Evolutionary conservation across 2,888 invertebrate species (phyloP).

Genomic region (Formica aserva): DNA sequence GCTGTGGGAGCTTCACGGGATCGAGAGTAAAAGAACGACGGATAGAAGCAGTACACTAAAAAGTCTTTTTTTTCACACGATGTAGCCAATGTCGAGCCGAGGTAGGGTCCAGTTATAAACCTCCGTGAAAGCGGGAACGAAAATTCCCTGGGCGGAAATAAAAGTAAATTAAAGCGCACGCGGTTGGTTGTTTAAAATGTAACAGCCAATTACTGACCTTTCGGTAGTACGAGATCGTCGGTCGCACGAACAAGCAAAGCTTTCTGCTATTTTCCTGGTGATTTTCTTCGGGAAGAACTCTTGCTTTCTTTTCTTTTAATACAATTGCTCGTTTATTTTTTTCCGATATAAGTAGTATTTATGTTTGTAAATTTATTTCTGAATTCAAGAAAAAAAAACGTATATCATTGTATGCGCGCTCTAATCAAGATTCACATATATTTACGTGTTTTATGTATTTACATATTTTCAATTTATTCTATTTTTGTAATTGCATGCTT

Average conservation of each 20-base stretch:
- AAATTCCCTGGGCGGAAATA: slow-evolving; percentile 80
- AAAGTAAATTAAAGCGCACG: slow-evolving; percentile 81
- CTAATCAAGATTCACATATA: slow-evolving; percentile 8
- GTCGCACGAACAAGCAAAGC: slow-evolving; percentile 65
- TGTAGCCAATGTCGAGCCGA: slow-evolving; percentile 53
- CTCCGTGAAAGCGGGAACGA: slow-evolving; percentile 68
- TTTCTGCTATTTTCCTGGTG: slow-evolving; percentile 41
- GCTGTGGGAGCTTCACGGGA: slow-evolving; percentile 55
- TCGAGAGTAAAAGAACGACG: slow-evolving; percentile 67
- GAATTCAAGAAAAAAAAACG: not conserved
- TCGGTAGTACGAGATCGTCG: slow-evolving; percentile 57
- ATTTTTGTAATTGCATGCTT: slow-evolving; percentile 6
- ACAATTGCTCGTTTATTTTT: slow-evolving; percentile 19
- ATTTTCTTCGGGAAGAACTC: slow-evolving; percentile 47
- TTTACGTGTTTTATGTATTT: not conserved
- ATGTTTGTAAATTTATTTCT: not conserved
- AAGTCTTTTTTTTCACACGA: slow-evolving; percentile 53
- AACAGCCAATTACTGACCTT: slow-evolving; percentile 80
- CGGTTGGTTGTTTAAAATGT: slow-evolving; percentile 79
- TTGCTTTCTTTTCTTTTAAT: slow-evolving; percentile 12
- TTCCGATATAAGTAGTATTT: not conserved
- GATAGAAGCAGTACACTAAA: slow-evolving; percentile 48
- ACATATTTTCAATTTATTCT: not conserved
- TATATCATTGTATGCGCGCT: not conserved
- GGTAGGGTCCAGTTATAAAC: slow-evolving; percentile 69